Base-by-base conservation (phyloP, 1,140 invertebrate species). In the Babylonia areolata region DNA sequence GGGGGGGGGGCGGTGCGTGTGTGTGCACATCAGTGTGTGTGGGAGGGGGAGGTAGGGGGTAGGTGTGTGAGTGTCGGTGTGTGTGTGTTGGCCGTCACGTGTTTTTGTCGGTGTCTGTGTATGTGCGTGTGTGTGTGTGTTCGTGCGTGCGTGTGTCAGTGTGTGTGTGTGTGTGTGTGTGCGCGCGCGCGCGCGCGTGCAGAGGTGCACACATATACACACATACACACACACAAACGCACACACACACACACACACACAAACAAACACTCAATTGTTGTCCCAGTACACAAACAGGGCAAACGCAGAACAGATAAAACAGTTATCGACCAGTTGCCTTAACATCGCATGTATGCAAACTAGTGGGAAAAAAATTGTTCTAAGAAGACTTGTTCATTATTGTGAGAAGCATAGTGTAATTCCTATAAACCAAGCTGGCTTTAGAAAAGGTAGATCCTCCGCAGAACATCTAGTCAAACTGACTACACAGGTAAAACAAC, bases 131-230 rank as follows among this genome's bases (percentile, higher is more conserved):
- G 58, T 69, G 58, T 69, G 6, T 69, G 58, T 69, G 58, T 69
- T 12, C 2, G 58, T 69, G 58, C 2, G 58, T 69, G 58, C 2
- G 58, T 69, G 58, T 6, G 58, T 69, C 15, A 0, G 58, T 69
- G 58, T 6, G 58, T 69, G 58, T 69, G 58, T 69, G 58, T 69
- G 58, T 69, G 58, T 69, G 58, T 69, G 58, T 69, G 58, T 6
- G 58, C 2, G 58, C 2, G 58, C 2, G 58, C 2, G 58, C 2
- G 58, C 2, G 58, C 2, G 58, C 6, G 58, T 1, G 58, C 1
- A 28, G 0, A 23, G 12, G 58, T 1, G n/a, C 28, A 6, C 58
- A 6, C 23, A 6, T 23, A 6, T 69, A 6, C 28, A 6, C 6
- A 28, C 1, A 6, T 31, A 28, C 1, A 6, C 28, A 23, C 6